Conservation (phyloP, 2,888 invertebrate genomes). For the Caenorhabditis sp. region DNA sequence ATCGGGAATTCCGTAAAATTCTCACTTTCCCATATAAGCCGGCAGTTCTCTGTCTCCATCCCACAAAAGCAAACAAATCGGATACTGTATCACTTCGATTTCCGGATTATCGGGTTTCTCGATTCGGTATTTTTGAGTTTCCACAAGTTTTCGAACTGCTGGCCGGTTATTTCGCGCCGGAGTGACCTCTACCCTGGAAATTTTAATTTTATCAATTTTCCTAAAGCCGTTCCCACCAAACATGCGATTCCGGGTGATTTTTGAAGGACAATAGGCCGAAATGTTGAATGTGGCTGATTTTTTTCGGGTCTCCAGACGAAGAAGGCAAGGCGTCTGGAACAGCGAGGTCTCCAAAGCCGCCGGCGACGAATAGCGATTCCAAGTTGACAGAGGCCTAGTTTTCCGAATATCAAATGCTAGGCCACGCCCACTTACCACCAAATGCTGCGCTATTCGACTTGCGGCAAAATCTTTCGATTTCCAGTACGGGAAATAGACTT, state of each 20-base stretch:
- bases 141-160: background rate
- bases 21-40: slow-evolving; percentile 59
- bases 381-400: slow-evolving; percentile 31
- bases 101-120: background rate
- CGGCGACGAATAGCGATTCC: slow-evolving; percentile 35
- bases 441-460: slow-evolving; percentile 42
- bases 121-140: background rate
- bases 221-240: background rate
- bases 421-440: slow-evolving; percentile 14
- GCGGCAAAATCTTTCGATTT: slow-evolving; percentile 28
- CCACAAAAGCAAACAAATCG: slow-evolving; percentile 49
- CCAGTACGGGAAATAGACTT: slow-evolving; percentile 50
- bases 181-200: background rate
- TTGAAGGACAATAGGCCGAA: slow-evolving; percentile 29
- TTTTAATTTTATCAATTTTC: background rate
- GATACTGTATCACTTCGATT: slow-evolving; percentile 22
- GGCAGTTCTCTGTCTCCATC: slow-evolving; percentile 35
- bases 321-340: slow-evolving; percentile 41
- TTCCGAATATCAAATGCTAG: background rate
- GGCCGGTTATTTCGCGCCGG: background rate
- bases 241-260: background rate
- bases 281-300: slow-evolving; percentile 48
- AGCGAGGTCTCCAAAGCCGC: slow-evolving; percentile 61
- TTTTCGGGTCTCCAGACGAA: slow-evolving; percentile 33
- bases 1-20: no score